phyloP scores from a whole-genome alignment of 2,113 vertebrate genomes.

The Hirundichthys speculiger region DNA sequence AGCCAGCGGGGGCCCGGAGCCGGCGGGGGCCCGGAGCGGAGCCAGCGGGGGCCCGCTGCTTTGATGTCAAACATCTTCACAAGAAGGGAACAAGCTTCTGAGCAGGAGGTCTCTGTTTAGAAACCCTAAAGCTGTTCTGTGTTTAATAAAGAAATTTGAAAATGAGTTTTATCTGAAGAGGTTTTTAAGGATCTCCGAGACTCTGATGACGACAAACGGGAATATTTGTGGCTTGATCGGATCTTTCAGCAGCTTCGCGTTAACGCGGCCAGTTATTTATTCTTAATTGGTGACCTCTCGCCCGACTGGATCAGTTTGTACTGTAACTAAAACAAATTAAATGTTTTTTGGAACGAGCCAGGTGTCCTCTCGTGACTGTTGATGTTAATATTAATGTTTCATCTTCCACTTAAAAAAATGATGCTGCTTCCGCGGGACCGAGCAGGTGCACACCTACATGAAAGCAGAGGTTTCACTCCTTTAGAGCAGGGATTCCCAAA shows the following conservation, averaged over 20 bases:
- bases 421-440: too few relatives aligned
- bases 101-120: conserved; percentile 52
- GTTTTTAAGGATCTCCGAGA: conserved; percentile 52
- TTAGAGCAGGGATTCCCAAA: too few relatives aligned
- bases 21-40: too few relatives aligned
- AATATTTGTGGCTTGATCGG: conserved; percentile 64
- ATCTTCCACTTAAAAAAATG: too few relatives aligned
- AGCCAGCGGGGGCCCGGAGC: too few relatives aligned
- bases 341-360: conserved; percentile 73
- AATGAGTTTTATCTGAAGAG: conserved; percentile 52
- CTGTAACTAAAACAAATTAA: conserved; percentile 81
- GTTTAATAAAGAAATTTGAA: conserved; percentile 66
- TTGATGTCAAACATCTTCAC: conserved; percentile 28
- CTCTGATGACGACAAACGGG: conserved; percentile 51
- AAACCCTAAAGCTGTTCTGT: conserved; percentile 66
- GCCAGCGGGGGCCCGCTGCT: neutral
- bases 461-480: too few relatives aligned
- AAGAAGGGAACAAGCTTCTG: conserved; percentile 68
- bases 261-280: conserved; percentile 84
- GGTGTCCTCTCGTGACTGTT: neutral
- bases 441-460: too few relatives aligned
- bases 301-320: conserved; percentile 75
- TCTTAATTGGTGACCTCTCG: conserved; percentile 80
- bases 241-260: conserved; percentile 74
- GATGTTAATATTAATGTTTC: too few relatives aligned